These are phyloP conservation scores for Carduelis carduelis DNA, from an alignment of 2,797 vertebrate genomes.

Conservation along the genomic window DNA sequence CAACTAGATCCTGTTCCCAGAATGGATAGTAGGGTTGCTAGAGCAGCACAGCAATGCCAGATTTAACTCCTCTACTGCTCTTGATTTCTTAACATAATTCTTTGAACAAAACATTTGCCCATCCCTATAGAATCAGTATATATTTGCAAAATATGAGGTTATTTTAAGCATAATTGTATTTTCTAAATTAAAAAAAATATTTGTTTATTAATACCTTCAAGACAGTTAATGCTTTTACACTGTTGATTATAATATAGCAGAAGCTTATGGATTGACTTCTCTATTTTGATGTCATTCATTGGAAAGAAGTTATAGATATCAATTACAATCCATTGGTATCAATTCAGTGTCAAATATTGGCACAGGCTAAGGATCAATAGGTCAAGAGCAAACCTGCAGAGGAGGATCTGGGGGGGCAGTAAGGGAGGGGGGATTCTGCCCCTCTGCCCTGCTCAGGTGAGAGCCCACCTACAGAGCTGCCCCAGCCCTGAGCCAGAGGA, in stretches of 20 bases:
- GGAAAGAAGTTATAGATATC: not conserved
- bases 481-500: not conserved
- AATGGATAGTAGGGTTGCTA: not conserved
- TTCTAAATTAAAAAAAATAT: not conserved
- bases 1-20: not conserved
- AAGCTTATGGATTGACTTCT: not conserved
- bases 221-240: not conserved
- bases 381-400: not conserved
- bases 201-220: not conserved
- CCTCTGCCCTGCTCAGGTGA: not conserved
- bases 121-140: not conserved
- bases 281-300: not conserved
- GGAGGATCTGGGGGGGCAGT: not conserved
- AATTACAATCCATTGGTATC: not conserved
- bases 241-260: not conserved
- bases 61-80: not conserved
- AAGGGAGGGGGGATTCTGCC: not conserved
- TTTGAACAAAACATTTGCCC: not conserved
- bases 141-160: not conserved
- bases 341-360: not conserved
- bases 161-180: not conserved
- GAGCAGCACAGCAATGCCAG: not conserved
- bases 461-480: not conserved
- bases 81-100: not conserved
- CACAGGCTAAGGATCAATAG: not conserved